Evolutionary conservation across 2,888 invertebrate genomes (phyloP), one percentile per base, ranked within the genome.

Genomic region (Diplolepis rosae): DNA sequence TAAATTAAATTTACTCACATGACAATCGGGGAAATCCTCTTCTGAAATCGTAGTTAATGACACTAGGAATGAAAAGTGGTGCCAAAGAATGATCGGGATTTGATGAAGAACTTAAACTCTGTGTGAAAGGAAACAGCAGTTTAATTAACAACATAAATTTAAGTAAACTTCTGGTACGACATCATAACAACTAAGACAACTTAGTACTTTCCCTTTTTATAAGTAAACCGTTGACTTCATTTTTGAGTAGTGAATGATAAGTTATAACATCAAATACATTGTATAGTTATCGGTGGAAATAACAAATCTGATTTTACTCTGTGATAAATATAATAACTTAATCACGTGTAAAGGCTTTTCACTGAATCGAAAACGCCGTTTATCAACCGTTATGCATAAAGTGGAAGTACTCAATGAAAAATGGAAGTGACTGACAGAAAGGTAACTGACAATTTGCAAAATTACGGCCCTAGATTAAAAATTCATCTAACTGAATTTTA

Each of bases 81-180:
- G n/a, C n/a, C n/a, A 35, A 39, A 56, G 11, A n/a, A 61, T 35
- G 39, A 42, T 13, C n/a, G 24, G 61, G 24, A 39, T 61, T 7
- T 15, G 11, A 11, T n/a, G 0, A 27, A n/a, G 13, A 61, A 50
- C 4, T 11, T 9, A 66, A 39, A 48, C 71, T 28, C 45, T 52
- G n/a, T 70, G 70, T 68, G 70, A 75, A 74, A 72, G 70, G 71
- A 74, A 61, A 74, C 70, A 65, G 65, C 56, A 71, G 27, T 74
- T 79, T 74, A 76, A 78, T 65, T 67, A 79, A 75, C 70, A 76
- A 79, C n/a, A n/a, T n/a, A 69, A 72, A 73, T 75, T 66, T 67
- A 68, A 72, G 75, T 76, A 65, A 70, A 51, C 28, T 69, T 61
- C 71, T 73, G 42, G 68, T 61, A 72, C 70, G 39, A 61, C 68